These are phyloP conservation scores for Myotis findleyi DNA, from an alignment of 2,797 vertebrate genomes.

Conservation along the genomic window DNA sequence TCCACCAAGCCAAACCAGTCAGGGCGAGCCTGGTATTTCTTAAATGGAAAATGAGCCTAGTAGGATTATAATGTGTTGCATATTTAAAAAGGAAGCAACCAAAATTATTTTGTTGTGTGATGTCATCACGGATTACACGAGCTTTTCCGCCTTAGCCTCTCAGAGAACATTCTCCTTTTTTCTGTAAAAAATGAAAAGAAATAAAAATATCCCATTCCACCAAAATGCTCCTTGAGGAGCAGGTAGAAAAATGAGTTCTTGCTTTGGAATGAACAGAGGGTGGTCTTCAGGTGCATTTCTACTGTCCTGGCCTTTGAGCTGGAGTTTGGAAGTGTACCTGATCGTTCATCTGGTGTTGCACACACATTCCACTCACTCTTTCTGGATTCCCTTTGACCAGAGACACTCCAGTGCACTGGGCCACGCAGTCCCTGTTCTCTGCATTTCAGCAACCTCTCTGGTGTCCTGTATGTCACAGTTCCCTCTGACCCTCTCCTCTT, in stretches of 20 bases:
- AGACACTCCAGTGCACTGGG: not conserved
- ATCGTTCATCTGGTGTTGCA: not conserved
- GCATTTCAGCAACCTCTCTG: not conserved
- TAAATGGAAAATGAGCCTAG: not conserved
- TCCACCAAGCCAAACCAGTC: too few relatives aligned
- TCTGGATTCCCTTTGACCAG: not conserved
- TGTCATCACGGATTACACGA: not conserved
- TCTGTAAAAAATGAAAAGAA: not conserved
- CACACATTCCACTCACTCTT: not conserved
- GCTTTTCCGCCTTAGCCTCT: not conserved
- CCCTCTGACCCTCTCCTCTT: not conserved
- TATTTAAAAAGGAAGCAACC: not conserved
- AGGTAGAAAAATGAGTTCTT: not conserved
- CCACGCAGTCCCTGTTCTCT: not conserved
- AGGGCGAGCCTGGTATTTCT: not conserved
- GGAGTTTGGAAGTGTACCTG: accelerated
- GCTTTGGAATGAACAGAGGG: not conserved
- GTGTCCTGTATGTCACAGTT: accelerated
- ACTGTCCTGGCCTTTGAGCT: not conserved
- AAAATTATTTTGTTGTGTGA: not conserved
- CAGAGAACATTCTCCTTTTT: not conserved
- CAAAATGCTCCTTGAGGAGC: not conserved
- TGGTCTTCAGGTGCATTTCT: not conserved
- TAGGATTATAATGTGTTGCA: not conserved
- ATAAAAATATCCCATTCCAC: too few relatives aligned